Percentiles rank a stretch among this genome's conserved stretches.
Conservation (phyloP, 2,797 vertebrate species). For the Gymnothorax reevesii region DNA sequence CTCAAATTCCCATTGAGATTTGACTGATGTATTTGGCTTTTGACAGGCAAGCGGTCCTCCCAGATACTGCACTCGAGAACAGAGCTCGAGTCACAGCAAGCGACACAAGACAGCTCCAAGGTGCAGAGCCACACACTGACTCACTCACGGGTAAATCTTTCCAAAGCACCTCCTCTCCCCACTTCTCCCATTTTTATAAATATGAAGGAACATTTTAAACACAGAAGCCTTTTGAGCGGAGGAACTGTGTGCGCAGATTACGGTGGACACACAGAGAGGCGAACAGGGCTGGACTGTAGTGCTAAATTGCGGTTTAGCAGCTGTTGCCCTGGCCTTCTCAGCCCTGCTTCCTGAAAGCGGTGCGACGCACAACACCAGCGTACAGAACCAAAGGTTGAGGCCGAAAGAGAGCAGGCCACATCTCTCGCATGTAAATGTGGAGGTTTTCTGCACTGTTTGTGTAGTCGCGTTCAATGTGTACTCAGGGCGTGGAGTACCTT, state of each 20-base stretch:
- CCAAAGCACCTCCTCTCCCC: conserved; percentile 37
- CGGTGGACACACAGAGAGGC: neutral
- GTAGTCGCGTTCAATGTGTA: conserved; percentile 53
- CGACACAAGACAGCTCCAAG: conserved; percentile 14
- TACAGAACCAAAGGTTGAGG: conserved; percentile 13
- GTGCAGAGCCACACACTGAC: conserved; percentile 26
- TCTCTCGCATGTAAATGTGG: conserved; percentile 13
- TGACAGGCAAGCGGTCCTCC: neutral
- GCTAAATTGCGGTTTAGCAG: conserved; percentile 17
- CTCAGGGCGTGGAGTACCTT: conserved; percentile 28
- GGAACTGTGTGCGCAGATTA: neutral
- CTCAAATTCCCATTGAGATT: too few relatives aligned
- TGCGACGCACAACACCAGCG: conserved; percentile 23
- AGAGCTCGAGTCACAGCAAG: conserved; percentile 4
- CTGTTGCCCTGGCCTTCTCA: conserved; percentile 25
- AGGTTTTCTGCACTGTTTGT: conserved; percentile 16
- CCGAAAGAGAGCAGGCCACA: neutral
- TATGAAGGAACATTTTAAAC: conserved; percentile 26
- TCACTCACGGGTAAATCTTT: conserved; percentile 34
- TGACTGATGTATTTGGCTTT: too few relatives aligned
- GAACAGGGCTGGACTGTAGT: conserved; percentile 6
- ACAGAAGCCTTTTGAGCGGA: conserved; percentile 15
- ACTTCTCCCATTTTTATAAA: neutral
- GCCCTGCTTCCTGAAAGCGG: conserved; percentile 5
- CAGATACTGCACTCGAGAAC: neutral